Evolutionary conservation across 2,113 vertebrate species (phyloP), one percentile per base, ranked within the genome.

Genomic region (Scomber colias): DNA sequence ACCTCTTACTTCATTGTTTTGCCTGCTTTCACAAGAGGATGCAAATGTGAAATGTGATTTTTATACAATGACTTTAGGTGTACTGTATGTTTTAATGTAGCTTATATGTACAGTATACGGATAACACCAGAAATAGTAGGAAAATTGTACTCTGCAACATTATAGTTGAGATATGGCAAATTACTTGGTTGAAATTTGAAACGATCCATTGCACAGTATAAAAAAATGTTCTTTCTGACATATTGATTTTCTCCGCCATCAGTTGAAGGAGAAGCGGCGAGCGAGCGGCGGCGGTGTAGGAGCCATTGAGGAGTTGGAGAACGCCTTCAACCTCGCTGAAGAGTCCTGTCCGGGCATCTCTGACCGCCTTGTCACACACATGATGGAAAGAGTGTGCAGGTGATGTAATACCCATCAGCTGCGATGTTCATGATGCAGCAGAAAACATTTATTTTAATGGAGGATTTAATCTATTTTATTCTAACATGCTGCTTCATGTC

Each of bases 261-360:
- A 97, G 97, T 92, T 98, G 65, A 97, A 96, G 79, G 97, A 98
- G 80, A 98, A 99, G 93, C 96, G 97, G 84, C 95, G 92, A 89
- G 96, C 95, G 65, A 96, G 92, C 0, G 97, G 97, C 0, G 96
- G 95, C 1, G 95, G 96, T 0, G 95, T 96, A 55, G 96, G 96
- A 21, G 97, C 97, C 3, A 96, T 99, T 60, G 97, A 99, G 89
- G 98, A 99, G 93, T 95, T 99, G 93, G 98, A 99, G 91, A 99
- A 99, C 0, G 98, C 98, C 76, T 99, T 99, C 50, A 98, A 96
- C 92, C 94, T 99, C 89, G 95, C 95, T 0, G 97, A 98, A 90
- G 97, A 98, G 93, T 97, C 97, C 40, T 97, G 97, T 88, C 97
- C 97, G 0, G 97, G 97, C 83, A 98, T 98, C 94, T 97, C 97